These are phyloP conservation scores for Benitochromis conjunctus DNA, from an alignment of 2,113 vertebrate species.

Conservation along the genomic window DNA sequence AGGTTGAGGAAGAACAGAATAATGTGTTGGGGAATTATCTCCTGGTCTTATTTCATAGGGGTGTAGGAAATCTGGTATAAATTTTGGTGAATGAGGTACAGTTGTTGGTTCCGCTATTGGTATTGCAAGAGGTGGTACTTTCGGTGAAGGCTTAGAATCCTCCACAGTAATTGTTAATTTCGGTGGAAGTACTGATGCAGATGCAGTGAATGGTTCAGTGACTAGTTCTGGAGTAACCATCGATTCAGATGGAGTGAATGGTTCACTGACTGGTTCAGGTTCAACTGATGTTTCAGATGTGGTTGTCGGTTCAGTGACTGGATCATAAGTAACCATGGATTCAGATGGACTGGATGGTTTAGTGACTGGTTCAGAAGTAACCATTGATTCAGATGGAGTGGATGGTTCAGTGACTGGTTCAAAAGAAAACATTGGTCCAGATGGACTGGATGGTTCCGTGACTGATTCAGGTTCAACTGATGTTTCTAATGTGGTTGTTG, in stretches of 20 bases:
- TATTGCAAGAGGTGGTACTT: background rate
- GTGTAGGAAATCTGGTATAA: background rate
- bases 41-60: background rate
- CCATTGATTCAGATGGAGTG: accelerated
- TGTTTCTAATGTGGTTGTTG: too few species aligned
- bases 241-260: background rate
- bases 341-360: background rate
- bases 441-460: background rate
- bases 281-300: too few species aligned
- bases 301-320: background rate
- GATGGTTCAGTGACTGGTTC: accelerated
- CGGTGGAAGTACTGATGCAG: background rate
- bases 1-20: background rate
- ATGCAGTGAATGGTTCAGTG: background rate
- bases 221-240: too few species aligned
- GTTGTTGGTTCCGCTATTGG: background rate
- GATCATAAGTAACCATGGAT: background rate
- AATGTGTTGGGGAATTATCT: background rate
- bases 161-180: background rate
- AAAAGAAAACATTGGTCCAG: accelerated
- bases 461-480: background rate
- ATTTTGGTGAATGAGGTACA: background rate
- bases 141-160: background rate
- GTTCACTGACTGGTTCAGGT: background rate
- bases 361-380: accelerated